Conservation (phyloP, 2,797 vertebrate genomes). For the Oophaga sylvatica region DNA sequence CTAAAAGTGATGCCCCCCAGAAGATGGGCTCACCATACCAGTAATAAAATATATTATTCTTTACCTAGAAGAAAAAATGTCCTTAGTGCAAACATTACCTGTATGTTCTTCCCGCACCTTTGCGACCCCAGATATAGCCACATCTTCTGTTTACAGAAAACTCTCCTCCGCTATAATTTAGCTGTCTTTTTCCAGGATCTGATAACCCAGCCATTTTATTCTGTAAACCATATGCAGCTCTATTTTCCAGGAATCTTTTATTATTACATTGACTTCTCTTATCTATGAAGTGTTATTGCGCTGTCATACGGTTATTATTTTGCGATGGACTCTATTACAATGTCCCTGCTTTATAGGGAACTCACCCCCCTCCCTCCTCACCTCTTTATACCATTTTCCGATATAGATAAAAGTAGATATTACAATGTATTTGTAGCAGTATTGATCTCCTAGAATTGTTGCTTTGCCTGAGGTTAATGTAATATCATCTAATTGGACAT, state of each 20-base stretch:
- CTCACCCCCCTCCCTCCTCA: not conserved
- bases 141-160: not conserved
- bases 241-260: constrained; percentile 28
- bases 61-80: not conserved
- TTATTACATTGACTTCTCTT: constrained; percentile 47
- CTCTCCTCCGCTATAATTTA: not conserved
- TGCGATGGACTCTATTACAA: constrained; percentile 45
- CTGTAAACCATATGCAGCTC: constrained; percentile 25
- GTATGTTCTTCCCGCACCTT: not conserved
- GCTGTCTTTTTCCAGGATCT: constrained; percentile 17
- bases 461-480: constrained; percentile 51
- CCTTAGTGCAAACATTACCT: not conserved
- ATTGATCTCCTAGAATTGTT: constrained; percentile 37
- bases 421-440: constrained; percentile 39
- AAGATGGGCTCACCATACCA: not conserved
- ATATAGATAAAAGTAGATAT: constrained; percentile 39
- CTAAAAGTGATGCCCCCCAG: not conserved
- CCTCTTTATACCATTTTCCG: constrained; percentile 1
- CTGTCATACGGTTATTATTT: constrained; percentile 53
- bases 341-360: constrained; percentile 20
- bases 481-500: constrained; percentile 46
- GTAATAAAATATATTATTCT: not conserved
- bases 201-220: constrained; percentile 21
- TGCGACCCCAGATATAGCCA: not conserved
- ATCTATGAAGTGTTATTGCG: constrained; percentile 46